These are phyloP conservation scores for Antheraea yamamai DNA, from an alignment of 2,888 invertebrate species.

Conservation along the genomic window DNA sequence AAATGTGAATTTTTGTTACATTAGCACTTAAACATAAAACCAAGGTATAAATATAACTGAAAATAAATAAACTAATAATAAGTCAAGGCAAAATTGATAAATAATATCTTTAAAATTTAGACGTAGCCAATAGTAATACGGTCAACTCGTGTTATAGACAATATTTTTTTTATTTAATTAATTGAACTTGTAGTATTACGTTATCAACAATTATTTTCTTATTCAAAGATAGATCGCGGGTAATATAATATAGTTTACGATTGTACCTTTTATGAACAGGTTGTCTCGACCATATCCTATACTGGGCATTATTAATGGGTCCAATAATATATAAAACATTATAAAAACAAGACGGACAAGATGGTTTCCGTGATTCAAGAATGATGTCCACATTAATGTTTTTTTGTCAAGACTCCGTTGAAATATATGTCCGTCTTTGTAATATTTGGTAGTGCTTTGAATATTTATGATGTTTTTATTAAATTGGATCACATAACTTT, in stretches of 20 bases:
- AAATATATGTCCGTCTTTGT: slow-evolving; percentile 14
- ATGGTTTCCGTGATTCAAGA: slow-evolving; percentile 32
- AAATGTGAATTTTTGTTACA: not conserved
- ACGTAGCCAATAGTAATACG: not conserved
- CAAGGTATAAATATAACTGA: not conserved
- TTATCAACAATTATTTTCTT: not conserved
- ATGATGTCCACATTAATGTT: slow-evolving; percentile 23
- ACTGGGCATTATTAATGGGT: slow-evolving; percentile 24
- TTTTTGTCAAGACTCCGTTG: slow-evolving; percentile 20
- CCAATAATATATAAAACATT: slow-evolving; percentile 15
- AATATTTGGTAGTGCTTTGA: slow-evolving; percentile 13
- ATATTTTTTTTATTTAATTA: not conserved
- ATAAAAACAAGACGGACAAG: slow-evolving; percentile 24
- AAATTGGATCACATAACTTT: slow-evolving; percentile 14
- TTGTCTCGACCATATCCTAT: slow-evolving; percentile 18
- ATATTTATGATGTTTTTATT: slow-evolving; percentile 21
- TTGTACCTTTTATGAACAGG: slow-evolving; percentile 18
- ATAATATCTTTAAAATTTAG: not conserved
- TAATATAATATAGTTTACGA: not conserved
- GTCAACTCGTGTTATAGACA: not conserved
- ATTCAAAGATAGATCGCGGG: not conserved
- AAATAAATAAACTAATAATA: slow-evolving; percentile 6
- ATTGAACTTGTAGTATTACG: not conserved
- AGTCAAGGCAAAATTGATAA: not conserved
- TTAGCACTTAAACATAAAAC: not conserved